Evolutionary conservation across 2,113 vertebrate genomes (phyloP), one percentile per base, ranked within the genome.

Genomic region (Seriola dumerili): DNA sequence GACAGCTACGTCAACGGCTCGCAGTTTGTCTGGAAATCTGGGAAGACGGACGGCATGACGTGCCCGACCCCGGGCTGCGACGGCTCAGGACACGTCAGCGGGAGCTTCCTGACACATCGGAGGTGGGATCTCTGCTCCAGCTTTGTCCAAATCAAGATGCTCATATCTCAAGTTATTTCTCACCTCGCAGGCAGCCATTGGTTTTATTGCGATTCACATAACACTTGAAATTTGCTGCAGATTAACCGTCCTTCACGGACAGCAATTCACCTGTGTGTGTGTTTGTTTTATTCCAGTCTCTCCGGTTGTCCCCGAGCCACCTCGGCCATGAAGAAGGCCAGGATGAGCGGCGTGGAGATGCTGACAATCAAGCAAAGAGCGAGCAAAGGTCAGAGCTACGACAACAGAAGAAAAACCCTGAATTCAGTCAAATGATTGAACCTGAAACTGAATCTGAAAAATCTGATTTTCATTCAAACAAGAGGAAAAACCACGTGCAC

Each of bases 11-110:
- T 93, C 23, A 93, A 99, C 52, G 98, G 98, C 73, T 97, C 97
- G 6, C 98, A 98, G 93, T 98, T 98, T 83, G 96, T 97, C 50
- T 99, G 98, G 98, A 99, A 98, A 82, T 97, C 97, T 2, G 98
- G 98, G 78, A 99, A 99, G 95, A 98, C 97, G 8, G 98, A 99
- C 90, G 98, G 98, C 83, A 99, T 99, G 98, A 97, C 96, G 17
- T 99, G 98, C 91, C 98, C 98, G 66, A 99, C 98, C 0, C 98
- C 98, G 0, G 98, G 98, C 69, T 99, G 98, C 59, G 98, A 99
- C 54, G 98, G 98, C 21, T 99, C 98, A 0, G 98, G 98, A 63
- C 98, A 99, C 73, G 97, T 99, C 92, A 99, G 98, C 42, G 98
- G 98, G 85, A 99, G 97, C 94, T 99, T 99, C 92, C 96, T 99